Evolutionary conservation across 1,140 invertebrate species (phyloP).

Genomic region (Microplitis mediator): DNA sequence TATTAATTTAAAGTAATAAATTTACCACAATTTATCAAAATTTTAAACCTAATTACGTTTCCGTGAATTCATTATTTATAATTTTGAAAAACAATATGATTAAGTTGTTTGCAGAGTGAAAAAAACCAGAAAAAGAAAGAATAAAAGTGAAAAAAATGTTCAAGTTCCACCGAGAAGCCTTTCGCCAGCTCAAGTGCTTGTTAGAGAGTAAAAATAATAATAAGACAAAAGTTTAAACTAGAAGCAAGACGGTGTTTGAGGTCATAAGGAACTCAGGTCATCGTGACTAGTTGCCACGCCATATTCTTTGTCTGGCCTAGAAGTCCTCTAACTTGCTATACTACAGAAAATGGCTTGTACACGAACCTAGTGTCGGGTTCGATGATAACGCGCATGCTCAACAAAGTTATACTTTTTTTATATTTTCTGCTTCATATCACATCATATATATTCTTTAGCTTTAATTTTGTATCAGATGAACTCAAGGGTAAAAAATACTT

Average conservation of each 20-base stretch:
- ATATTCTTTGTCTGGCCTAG: slow-evolving; percentile 30
- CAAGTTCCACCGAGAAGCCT: too few relatives aligned
- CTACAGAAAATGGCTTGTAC: slow-evolving; percentile 28
- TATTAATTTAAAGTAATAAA: too few relatives aligned
- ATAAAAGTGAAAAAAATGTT: too few relatives aligned
- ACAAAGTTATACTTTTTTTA: not conserved
- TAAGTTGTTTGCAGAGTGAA: too few relatives aligned
- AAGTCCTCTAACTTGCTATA: slow-evolving; percentile 12
- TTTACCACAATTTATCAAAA: too few relatives aligned
- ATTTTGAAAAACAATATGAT: too few relatives aligned
- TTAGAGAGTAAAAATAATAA: too few relatives aligned
- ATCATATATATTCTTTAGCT: not conserved
- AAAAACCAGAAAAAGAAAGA: too few relatives aligned
- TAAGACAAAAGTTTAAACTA: not conserved
- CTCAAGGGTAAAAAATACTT: too few relatives aligned
- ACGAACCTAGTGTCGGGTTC: slow-evolving; percentile 23
- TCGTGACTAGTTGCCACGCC: slow-evolving; percentile 6
- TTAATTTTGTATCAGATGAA: not conserved
- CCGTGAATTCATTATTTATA: too few relatives aligned
- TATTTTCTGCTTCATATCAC: not conserved
- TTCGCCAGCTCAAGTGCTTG: too few relatives aligned
- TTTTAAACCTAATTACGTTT: too few relatives aligned
- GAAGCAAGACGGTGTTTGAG: slow-evolving; percentile 33
- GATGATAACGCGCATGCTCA: slow-evolving; percentile 30
- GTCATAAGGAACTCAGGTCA: slow-evolving; percentile 14